Base-by-base conservation (phyloP, 2,113 vertebrate species). In the Riparia riparia region DNA sequence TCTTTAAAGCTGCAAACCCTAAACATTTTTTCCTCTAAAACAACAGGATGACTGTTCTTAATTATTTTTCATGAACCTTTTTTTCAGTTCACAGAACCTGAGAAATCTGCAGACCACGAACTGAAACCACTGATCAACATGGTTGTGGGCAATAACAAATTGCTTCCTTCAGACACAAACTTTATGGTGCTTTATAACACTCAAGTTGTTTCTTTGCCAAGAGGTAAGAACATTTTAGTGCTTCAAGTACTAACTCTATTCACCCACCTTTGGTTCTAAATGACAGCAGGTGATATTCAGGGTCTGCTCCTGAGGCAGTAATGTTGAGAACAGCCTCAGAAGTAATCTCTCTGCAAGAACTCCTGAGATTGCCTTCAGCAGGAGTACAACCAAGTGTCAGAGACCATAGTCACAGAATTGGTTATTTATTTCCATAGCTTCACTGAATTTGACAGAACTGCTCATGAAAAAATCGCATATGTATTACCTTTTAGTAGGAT, bases 31-130 rank as follows among this genome's bases (percentile, higher is more conserved):
- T 53, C 29, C 17, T 18, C 71, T 61, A 14, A 56, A 69, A 69
- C n/a, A 66, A 37, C 9, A 53, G 54, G 21, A 29, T 60, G 25
- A 32, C 54, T 49, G 19, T 7, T 79, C 34, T 54, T 56, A 14
- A 17, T 56, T 60, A 17, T 63, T 63, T 71, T 53, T 69, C 61
- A n/a, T 19, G 10, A 72, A 13, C 18, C 5, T 22, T 31, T 95
- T 95, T 56, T 60, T 82, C 72, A 32, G 58, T 28, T 88, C 54
- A 24, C n/a, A 76, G 58, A 92, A 69, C 41, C 7, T 9, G 20
- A 85, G 90, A 69, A 82, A 92, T 66, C 71, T 92, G 95, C 90
- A 86, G 90, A 69, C 63, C 71, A 57, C 49, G 76, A 93, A 70
- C 25, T 93, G 88, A 58, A 97, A 65, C 76, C 88, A 76, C 88